Evolutionary conservation across 2,113 vertebrate species (phyloP).

Genomic region (Macrotus californicus): DNA sequence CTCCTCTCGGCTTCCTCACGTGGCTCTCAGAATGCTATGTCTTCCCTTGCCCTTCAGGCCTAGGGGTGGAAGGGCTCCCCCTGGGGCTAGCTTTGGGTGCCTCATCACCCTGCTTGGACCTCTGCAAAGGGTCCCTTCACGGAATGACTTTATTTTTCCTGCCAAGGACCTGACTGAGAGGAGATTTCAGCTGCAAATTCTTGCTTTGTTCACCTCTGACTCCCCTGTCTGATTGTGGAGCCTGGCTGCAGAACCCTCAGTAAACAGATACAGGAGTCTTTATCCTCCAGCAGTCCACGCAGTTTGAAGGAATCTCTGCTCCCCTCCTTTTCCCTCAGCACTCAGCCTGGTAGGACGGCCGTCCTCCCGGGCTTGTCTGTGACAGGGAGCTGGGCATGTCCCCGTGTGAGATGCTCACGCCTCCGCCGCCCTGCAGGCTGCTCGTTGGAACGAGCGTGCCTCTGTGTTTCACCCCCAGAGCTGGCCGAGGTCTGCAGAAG

Average conservation of each 20-base stretch:
- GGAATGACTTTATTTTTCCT: background rate
- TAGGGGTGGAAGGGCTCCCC: background rate
- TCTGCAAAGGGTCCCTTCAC: background rate
- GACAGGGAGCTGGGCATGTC: background rate
- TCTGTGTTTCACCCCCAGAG: background rate
- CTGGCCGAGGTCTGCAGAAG: background rate
- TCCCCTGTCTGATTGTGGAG: background rate
- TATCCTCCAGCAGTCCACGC: background rate
- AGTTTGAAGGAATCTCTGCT: background rate
- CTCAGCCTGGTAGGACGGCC: background rate
- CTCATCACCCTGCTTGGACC: background rate
- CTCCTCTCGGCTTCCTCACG: background rate
- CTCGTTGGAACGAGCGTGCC: background rate
- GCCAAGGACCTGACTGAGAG: background rate
- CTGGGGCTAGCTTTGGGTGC: background rate
- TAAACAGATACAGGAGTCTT: background rate
- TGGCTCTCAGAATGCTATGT: background rate
- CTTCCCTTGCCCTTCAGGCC: background rate
- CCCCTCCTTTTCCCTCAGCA: background rate
- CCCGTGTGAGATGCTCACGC: background rate
- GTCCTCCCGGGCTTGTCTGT: background rate
- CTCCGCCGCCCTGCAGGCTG: background rate
- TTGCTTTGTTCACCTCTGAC: background rate
- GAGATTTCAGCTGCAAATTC: background rate
- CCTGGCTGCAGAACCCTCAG: background rate